Conservation (phyloP, 2,888 invertebrate genomes). For the Zootermopsis nevadensis region DNA sequence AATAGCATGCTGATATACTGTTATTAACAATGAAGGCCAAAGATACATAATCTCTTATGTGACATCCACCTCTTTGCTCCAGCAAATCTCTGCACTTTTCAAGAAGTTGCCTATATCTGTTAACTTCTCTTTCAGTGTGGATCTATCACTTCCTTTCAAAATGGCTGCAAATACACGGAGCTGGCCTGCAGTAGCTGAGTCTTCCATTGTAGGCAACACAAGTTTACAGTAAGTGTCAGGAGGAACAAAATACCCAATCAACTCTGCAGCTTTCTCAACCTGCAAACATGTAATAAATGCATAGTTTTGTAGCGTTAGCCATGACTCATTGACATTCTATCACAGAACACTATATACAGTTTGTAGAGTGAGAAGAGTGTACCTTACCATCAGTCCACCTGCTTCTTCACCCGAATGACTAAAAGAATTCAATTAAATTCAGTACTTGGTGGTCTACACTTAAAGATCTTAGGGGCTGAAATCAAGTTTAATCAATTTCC, state of each 20-base stretch:
- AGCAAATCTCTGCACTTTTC: conserved; percentile 68
- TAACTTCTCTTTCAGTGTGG: conserved; percentile 65
- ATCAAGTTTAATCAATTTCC: too few relatives aligned
- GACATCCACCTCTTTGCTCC: conserved; percentile 68
- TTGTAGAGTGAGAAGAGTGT: too few relatives aligned
- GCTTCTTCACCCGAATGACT: background rate
- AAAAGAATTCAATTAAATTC: background rate
- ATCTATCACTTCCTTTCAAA: conserved; percentile 69
- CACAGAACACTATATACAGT: too few relatives aligned
- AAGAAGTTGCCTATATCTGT: conserved; percentile 70
- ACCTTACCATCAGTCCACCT: too few relatives aligned
- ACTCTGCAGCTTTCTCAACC: conserved; percentile 75
- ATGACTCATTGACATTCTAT: too few relatives aligned
- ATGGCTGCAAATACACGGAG: conserved; percentile 72
- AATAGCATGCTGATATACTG: too few relatives aligned
- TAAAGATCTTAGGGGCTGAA: too few relatives aligned
- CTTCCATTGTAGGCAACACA: conserved; percentile 73
- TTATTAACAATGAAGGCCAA: too few relatives aligned
- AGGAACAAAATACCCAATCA: conserved; percentile 81
- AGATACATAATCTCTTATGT: background rate
- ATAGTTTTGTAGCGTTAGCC: too few relatives aligned
- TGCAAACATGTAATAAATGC: conserved; percentile 58
- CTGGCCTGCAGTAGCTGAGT: conserved; percentile 65
- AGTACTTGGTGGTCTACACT: too few relatives aligned
- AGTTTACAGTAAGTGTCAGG: conserved; percentile 76